A percentile compares a stretch with the other conserved stretches of the same genome.
Conservation (phyloP, 2,888 invertebrate species). For the Melanchra persicariae region DNA sequence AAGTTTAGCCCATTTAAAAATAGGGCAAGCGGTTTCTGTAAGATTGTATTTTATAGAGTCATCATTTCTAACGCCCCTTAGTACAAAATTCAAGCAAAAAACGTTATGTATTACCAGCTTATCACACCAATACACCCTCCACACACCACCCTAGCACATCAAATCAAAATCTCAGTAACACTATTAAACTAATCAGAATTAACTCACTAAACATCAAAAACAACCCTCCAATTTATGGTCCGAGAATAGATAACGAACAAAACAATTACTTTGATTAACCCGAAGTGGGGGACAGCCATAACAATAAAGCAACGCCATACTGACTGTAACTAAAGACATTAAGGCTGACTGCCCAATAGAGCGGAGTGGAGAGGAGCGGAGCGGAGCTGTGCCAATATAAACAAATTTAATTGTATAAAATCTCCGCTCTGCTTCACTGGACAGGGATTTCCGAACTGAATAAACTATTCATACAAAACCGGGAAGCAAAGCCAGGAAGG, state of each 20-base stretch:
- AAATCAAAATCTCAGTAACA: conserved; percentile 36
- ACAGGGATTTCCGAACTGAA: too few relatives aligned
- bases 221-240: conserved; percentile 49
- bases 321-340: conserved; percentile 49
- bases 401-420: too few relatives aligned
- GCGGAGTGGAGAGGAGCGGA: too few relatives aligned
- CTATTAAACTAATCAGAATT: conserved; percentile 45
- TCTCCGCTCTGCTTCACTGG: too few relatives aligned
- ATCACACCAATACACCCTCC: background rate
- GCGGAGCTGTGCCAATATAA: too few relatives aligned
- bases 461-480: too few relatives aligned
- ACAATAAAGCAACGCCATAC: conserved; percentile 49
- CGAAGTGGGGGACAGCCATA: conserved; percentile 35
- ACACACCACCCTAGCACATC: conserved; percentile 6
- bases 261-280: conserved; percentile 63
- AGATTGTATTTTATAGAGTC: background rate
- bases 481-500: too few relatives aligned
- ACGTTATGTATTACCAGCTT: background rate
- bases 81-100: background rate
- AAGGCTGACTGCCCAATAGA: background rate
- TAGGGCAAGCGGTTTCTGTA: too few relatives aligned
- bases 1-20: too few relatives aligned
- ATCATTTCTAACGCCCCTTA: background rate
- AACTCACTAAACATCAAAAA: conserved; percentile 45
- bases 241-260: conserved; percentile 56